These are phyloP conservation scores for Spinus olivaceus DNA, from an alignment of 2,797 vertebrate species.

Conservation along the genomic window DNA sequence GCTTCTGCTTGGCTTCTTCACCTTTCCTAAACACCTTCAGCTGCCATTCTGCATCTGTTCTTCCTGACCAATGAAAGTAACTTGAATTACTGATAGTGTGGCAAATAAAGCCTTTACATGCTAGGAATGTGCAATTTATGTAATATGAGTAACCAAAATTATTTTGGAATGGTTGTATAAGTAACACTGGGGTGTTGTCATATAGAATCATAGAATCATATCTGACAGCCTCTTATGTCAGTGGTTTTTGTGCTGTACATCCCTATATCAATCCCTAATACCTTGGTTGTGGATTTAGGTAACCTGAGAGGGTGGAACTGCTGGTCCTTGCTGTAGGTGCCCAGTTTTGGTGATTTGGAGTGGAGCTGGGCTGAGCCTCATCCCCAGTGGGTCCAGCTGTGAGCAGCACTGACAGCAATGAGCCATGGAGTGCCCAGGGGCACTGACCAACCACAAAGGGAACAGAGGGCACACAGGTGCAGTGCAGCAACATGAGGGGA, in stretches of 20 bases:
- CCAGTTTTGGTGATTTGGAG: not conserved
- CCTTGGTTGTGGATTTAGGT: not conserved
- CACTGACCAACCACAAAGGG: not conserved
- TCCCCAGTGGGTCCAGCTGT: not conserved
- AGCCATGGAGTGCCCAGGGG: not conserved
- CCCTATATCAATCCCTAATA: rapidly evolving
- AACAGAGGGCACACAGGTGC: not conserved
- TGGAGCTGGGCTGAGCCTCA: not conserved
- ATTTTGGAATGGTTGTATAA: not conserved
- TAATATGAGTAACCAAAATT: not conserved
- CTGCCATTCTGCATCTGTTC: not conserved
- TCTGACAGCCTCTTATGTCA: not conserved
- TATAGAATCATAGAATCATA: not conserved
- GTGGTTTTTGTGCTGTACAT: not conserved
- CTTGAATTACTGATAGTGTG: not conserved
- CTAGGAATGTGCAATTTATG: not conserved
- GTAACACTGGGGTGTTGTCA: not conserved
- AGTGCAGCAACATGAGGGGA: not conserved
- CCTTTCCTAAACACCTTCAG: not conserved
- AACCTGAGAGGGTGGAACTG: not conserved
- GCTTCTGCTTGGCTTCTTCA: not conserved
- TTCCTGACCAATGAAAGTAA: not conserved
- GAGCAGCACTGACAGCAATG: not conserved
- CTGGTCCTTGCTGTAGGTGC: not conserved
- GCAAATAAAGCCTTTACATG: not conserved